Percentiles rank a stretch among this genome's conserved stretches.
Conservation (phyloP, 2,113 vertebrate species). For the Neodon shergylaensis region DNA sequence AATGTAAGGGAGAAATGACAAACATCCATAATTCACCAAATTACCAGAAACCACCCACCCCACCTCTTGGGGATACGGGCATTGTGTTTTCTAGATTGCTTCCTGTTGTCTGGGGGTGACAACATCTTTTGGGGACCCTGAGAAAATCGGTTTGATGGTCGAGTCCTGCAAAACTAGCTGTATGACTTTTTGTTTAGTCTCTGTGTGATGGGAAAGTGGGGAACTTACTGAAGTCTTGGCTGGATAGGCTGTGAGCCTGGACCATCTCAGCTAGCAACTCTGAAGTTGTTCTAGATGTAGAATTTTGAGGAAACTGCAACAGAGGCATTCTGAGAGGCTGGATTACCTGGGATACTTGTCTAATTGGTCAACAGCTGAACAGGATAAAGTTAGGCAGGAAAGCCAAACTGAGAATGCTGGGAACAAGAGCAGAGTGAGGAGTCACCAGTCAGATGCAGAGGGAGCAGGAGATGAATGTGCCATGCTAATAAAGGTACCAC, state of each 20-base stretch:
- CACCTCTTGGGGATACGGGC: neutral
- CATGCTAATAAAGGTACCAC: no score
- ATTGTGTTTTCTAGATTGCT: neutral
- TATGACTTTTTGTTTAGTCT: neutral
- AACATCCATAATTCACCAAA: neutral
- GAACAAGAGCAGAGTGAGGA: no score
- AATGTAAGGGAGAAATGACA: neutral
- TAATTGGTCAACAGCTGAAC: no score
- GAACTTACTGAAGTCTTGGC: neutral
- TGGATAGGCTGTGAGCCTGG: neutral
- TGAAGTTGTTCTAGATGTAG: neutral
- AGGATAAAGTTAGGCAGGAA: no score
- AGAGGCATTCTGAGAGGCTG: no score
- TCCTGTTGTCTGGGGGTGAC: neutral
- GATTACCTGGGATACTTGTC: no score
- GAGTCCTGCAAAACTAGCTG: neutral
- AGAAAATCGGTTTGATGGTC: neutral
- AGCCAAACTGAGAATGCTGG: no score
- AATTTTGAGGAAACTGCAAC: neutral
- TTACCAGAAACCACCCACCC: neutral
- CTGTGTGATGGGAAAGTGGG: neutral
- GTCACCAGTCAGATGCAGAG: no score
- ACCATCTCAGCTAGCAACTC: neutral
- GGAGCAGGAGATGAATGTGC: no score
- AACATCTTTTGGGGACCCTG: neutral